Evolutionary conservation across 2,888 invertebrate genomes (phyloP).

Genomic region (Embidobia sp.): DNA sequence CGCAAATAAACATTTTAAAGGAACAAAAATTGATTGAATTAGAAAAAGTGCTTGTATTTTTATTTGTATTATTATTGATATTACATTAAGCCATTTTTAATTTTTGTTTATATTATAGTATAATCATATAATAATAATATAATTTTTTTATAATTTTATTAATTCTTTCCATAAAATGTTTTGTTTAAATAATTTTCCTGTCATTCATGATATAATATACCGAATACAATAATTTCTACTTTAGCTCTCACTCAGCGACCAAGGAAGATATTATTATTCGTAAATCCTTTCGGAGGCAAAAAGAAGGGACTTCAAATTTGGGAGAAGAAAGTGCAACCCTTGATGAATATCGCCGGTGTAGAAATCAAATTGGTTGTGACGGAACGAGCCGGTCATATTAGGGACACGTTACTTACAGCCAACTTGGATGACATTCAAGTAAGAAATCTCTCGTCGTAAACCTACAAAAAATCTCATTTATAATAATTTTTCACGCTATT

Average conservation of each 20-base stretch:
- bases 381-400: conserved; percentile 89
- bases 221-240: no score
- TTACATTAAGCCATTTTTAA: no score
- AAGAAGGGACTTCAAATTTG: conserved; percentile 88
- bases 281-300: conserved; percentile 93
- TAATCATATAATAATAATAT: no score
- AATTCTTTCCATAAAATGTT: conserved; percentile 3
- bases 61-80: no score
- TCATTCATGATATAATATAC: no score
- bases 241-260: conserved; percentile 85
- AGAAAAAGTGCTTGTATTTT: no score
- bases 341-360: conserved; percentile 86
- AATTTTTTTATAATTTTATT: no score
- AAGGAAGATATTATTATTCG: conserved; percentile 88
- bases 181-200: no score
- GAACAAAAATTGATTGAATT: no score
- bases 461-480: conserved; percentile 8
- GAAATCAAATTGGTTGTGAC: conserved; percentile 87
- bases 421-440: conserved; percentile 83
- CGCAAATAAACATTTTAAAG: no score
- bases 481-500: conserved; percentile 24
- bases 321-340: conserved; percentile 87
- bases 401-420: conserved; percentile 85
- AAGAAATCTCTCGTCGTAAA: conserved; percentile 50
- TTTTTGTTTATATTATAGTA: no score